phyloP scores from a whole-genome alignment of 2,888 invertebrate genomes.

The Patella depressa region DNA sequence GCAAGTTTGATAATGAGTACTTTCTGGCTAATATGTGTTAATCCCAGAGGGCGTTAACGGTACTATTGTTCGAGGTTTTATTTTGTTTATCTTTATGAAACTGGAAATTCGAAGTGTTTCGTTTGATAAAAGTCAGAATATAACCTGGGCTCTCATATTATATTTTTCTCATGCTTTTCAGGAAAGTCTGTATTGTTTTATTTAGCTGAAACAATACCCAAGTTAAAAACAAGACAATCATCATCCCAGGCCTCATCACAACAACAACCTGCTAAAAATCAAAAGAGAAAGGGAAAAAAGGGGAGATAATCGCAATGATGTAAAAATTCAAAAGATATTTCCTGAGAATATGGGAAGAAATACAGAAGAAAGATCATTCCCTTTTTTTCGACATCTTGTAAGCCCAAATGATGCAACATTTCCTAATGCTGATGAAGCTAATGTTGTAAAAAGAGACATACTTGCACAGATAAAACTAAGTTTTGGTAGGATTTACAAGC shows the following conservation, averaged over 20 bases:
- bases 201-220: slow-evolving; percentile 89
- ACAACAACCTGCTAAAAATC: slow-evolving; percentile 39
- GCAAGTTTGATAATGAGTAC: no score
- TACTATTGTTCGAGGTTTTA: slow-evolving; percentile 1
- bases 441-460: no score
- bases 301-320: slow-evolving; percentile 30
- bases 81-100: neutral
- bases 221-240: slow-evolving; percentile 78
- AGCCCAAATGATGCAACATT: no score
- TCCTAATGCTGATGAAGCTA: no score
- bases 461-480: no score
- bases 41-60: no score
- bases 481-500: no score
- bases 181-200: slow-evolving; percentile 84
- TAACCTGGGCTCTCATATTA: slow-evolving; percentile 10
- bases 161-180: slow-evolving; percentile 50
- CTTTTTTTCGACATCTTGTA: no score
- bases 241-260: slow-evolving; percentile 40
- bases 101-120: neutral
- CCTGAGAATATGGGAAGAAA: no score
- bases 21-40: no score
- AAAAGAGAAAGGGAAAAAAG: slow-evolving; percentile 61
- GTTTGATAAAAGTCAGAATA: neutral
- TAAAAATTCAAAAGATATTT: no score
- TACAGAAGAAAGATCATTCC: no score